Percentiles rank a stretch among this genome's conserved stretches.
Evolutionary conservation across 2,797 vertebrate genomes (phyloP).

Genomic region (Lepus townsendii): DNA sequence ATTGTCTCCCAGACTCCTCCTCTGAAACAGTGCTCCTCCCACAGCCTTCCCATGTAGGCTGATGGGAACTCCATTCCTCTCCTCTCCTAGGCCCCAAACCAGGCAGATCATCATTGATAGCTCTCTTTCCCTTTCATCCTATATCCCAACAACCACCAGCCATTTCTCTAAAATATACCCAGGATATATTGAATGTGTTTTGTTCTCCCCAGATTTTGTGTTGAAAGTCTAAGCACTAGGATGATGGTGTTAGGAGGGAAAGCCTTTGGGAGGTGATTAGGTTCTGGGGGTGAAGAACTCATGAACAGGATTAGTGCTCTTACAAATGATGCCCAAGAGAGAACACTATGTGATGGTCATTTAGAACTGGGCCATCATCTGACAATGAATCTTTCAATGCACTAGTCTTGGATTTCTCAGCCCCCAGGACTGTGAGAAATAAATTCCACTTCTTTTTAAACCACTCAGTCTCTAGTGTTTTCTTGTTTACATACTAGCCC

Average conservation of each 20-base stretch:
- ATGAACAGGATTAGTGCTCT: neutral
- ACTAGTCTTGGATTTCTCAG: neutral
- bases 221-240: neutral
- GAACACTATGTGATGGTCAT: neutral
- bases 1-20: neutral
- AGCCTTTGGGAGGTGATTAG: neutral
- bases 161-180: neutral
- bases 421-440: neutral
- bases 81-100: neutral
- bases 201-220: neutral
- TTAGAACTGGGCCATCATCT: neutral
- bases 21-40: neutral
- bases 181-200: neutral
- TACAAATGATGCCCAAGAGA: neutral
- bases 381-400: neutral
- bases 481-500: neutral
- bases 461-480: neutral
- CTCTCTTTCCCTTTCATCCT: neutral
- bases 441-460: neutral
- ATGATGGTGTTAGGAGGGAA: neutral
- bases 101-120: neutral
- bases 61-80: neutral
- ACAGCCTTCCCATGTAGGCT: neutral
- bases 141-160: neutral
- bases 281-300: neutral